Conservation (phyloP, 30 jellyfish, hydroid and myxozoan species). For the Pseudorhiza aurosa region DNA sequence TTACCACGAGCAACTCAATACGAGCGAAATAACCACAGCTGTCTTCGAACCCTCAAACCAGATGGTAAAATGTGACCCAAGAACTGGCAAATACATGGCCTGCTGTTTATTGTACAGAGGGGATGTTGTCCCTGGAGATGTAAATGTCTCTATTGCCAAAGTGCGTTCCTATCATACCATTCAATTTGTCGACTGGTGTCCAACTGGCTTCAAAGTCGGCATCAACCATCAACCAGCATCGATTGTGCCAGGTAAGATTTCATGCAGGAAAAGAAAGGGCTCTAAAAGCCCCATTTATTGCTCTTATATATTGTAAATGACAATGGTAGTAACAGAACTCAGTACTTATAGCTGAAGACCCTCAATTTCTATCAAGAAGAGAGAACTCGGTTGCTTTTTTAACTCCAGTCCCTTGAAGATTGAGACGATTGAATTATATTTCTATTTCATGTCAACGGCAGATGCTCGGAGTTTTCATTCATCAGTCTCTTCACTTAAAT, state of each 20-base stretch:
- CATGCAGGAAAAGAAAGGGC: too few relatives aligned
- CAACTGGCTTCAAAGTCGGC: constrained; percentile 92
- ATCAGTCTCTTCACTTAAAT: too few relatives aligned
- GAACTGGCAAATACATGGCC: constrained; percentile 93
- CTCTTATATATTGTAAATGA: too few relatives aligned
- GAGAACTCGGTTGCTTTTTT: too few relatives aligned
- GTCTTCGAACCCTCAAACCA: constrained; percentile 88
- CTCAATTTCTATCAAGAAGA: too few relatives aligned
- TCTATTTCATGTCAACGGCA: too few relatives aligned
- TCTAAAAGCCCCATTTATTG: too few relatives aligned
- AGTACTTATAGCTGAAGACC: too few relatives aligned
- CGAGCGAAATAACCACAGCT: constrained; percentile 77
- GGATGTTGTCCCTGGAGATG: constrained; percentile 97
- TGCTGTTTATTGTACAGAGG: constrained; percentile 95
- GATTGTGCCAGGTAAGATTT: constrained; percentile 79
- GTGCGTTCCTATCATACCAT: constrained; percentile 69
- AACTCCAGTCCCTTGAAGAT: too few relatives aligned
- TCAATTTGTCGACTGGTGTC: constrained; percentile 95
- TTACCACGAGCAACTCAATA: constrained; percentile 77
- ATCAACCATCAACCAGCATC: constrained; percentile 85
- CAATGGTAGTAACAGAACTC: too few relatives aligned
- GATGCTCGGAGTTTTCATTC: too few relatives aligned
- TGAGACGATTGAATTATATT: too few relatives aligned
- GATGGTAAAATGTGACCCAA: constrained; percentile 94
- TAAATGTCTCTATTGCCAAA: constrained; percentile 84